A percentile compares a stretch with the other conserved stretches of the same genome.
phyloP scores from a whole-genome alignment of 2,113 vertebrate species.

The Etheostoma cragini region DNA sequence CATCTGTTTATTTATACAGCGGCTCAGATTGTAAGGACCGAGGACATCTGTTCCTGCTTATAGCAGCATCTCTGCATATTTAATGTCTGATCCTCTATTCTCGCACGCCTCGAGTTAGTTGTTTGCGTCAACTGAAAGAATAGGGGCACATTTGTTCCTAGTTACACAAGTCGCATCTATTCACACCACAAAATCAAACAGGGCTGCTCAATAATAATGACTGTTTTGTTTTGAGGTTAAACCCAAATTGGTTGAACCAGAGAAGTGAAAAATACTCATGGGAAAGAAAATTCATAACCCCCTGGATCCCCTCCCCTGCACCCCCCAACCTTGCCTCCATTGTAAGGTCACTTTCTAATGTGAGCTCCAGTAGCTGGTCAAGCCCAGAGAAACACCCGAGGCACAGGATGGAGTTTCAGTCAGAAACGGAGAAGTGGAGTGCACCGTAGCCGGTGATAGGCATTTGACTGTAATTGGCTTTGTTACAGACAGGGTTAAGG shows the following conservation, averaged over 20 bases:
- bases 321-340: not conserved
- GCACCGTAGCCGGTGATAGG: constrained; percentile 37
- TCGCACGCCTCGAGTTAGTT: constrained; percentile 24
- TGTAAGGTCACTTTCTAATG: constrained; percentile 38
- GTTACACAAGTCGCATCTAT: constrained; percentile 15
- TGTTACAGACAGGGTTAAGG: constrained; percentile 53
- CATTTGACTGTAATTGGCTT: constrained; percentile 61
- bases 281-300: not conserved
- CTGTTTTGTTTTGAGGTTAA: constrained; percentile 33
- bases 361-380: constrained; percentile 19
- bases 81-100: constrained; percentile 59
- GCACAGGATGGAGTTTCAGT: constrained; percentile 43
- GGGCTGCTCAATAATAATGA: constrained; percentile 20
- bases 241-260: constrained; percentile 4
- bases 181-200: constrained; percentile 34
- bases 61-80: constrained; percentile 66
- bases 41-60: constrained; percentile 58
- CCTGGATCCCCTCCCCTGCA: too few species aligned
- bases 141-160: constrained; percentile 38
- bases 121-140: constrained; percentile 44
- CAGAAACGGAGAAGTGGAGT: not conserved
- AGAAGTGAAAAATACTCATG: not conserved
- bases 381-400: constrained; percentile 50
- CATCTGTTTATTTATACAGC: constrained; percentile 65
- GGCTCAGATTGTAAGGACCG: constrained; percentile 45